A percentile compares a stretch with the other conserved stretches of the same genome.
phyloP scores from a whole-genome alignment of 2,113 vertebrate genomes.

The Dipodomys spectabilis region DNA sequence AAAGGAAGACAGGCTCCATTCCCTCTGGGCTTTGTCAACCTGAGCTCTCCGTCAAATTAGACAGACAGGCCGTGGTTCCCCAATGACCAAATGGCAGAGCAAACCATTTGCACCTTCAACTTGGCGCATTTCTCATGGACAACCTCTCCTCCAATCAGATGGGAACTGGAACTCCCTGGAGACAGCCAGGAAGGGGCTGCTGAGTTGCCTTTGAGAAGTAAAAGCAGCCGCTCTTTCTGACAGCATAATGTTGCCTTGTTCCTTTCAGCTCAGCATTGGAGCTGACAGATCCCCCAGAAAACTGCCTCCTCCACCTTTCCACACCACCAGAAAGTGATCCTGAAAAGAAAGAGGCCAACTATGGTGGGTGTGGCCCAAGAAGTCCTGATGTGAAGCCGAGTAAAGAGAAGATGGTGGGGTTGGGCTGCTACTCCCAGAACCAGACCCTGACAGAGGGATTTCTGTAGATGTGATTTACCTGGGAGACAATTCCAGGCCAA shows the following conservation, averaged over 20 bases:
- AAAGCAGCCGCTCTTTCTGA: slow-evolving; percentile 18
- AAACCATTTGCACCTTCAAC: background rate
- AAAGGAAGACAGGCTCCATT: background rate
- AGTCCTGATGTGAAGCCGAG: background rate
- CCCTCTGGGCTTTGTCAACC: background rate
- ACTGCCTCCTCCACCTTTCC: background rate
- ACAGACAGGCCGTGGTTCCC: background rate
- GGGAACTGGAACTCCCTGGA: background rate
- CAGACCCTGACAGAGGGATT: background rate
- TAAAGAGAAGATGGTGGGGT: background rate
- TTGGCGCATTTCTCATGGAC: background rate
- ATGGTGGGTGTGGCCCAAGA: background rate
- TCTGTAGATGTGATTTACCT: background rate
- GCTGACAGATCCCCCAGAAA: background rate
- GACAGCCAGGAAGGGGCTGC: background rate
- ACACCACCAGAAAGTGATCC: background rate
- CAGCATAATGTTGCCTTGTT: slow-evolving; percentile 13
- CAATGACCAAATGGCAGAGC: background rate
- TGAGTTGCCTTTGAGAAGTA: background rate
- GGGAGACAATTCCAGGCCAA: too few species aligned
- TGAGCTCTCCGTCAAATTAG: background rate
- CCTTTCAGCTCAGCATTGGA: background rate
- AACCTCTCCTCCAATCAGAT: background rate
- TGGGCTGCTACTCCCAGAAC: background rate
- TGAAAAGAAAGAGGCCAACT: background rate